A percentile compares a stretch with the other conserved stretches of the same genome.
Evolutionary conservation across 1,140 invertebrate genomes (phyloP).

Genomic region (Drosophila sproati): DNA sequence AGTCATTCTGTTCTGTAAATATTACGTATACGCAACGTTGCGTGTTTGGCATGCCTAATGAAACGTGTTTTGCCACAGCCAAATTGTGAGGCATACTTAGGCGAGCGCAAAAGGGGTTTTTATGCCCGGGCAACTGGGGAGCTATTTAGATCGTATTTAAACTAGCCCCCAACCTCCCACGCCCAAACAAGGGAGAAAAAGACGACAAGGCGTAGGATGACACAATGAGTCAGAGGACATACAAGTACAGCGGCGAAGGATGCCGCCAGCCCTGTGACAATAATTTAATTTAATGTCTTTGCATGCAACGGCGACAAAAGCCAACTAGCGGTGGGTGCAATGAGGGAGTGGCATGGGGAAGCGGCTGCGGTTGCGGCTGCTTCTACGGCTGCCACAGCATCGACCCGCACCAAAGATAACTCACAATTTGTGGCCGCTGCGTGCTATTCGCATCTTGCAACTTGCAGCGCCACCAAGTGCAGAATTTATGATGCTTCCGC

Average conservation of each 20-base stretch:
- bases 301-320: slow-evolving; percentile 66
- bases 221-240: slow-evolving; percentile 20
- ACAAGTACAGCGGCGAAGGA: slow-evolving; percentile 29
- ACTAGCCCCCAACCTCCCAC: not conserved
- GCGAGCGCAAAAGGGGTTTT: slow-evolving; percentile 38
- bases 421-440: slow-evolving; percentile 77
- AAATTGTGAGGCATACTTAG: slow-evolving; percentile 54
- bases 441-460: slow-evolving; percentile 45
- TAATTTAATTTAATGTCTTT: slow-evolving; percentile 83
- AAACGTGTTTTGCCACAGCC: slow-evolving; percentile 60
- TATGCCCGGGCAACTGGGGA: slow-evolving; percentile 31
- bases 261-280: slow-evolving; percentile 62
- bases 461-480: slow-evolving; percentile 40
- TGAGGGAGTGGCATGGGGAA: not conserved
- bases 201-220: slow-evolving; percentile 64
- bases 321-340: slow-evolving; percentile 27
- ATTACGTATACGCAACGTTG: slow-evolving; percentile 46
- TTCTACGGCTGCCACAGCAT: slow-evolving; percentile 26
- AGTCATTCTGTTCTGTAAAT: slow-evolving; percentile 1
- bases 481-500: slow-evolving; percentile 74
- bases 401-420: slow-evolving; percentile 67
- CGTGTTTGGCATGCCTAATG: slow-evolving; percentile 61
- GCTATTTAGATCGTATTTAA: slow-evolving; percentile 67
- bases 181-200: slow-evolving; percentile 10
- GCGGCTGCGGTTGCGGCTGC: not conserved